Evolutionary conservation across 2,888 invertebrate genomes (phyloP).

Genomic region (Eurytoma adleriae): DNA sequence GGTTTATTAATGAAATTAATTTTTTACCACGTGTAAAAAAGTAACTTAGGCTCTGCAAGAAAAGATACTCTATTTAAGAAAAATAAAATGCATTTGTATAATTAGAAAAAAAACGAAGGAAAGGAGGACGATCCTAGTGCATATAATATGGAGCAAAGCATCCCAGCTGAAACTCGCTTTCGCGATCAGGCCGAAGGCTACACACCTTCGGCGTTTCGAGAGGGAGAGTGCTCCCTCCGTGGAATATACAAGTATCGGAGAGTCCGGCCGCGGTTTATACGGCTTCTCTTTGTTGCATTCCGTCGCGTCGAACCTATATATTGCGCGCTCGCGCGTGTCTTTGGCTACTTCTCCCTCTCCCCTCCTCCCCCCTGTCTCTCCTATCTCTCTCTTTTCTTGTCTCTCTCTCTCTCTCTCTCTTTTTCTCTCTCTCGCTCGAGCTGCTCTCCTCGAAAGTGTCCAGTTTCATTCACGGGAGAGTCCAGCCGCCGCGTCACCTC

Average conservation of each 20-base stretch:
- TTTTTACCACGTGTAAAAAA: no score
- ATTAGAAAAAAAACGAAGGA: no score
- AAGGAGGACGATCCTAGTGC: no score
- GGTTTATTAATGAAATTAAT: no score
- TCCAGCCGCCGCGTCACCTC: constrained; percentile 42
- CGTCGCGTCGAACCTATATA: constrained; percentile 59
- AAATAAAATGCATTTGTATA: no score
- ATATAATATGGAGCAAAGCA: not conserved
- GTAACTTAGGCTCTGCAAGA: no score
- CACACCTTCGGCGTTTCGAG: constrained; percentile 27
- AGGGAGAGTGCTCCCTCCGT: constrained; percentile 45
- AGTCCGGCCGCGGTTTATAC: constrained; percentile 41
- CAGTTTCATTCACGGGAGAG: constrained; percentile 67
- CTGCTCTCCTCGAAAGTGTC: constrained; percentile 61
- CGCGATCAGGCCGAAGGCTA: not conserved
- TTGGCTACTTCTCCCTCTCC: constrained; percentile 14
- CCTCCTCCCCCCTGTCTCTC: not conserved
- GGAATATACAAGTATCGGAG: not conserved
- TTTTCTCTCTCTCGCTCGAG: constrained; percentile 23
- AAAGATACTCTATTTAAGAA: no score
- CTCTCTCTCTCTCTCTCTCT: constrained; percentile 21
- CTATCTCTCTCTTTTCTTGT: not conserved
- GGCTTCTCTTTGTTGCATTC: constrained; percentile 67
- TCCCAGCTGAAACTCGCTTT: constrained; percentile 3
- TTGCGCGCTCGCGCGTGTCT: constrained; percentile 21